phyloP scores from a whole-genome alignment of 2,113 vertebrate genomes.

The Misgurnus anguillicaudatus region DNA sequence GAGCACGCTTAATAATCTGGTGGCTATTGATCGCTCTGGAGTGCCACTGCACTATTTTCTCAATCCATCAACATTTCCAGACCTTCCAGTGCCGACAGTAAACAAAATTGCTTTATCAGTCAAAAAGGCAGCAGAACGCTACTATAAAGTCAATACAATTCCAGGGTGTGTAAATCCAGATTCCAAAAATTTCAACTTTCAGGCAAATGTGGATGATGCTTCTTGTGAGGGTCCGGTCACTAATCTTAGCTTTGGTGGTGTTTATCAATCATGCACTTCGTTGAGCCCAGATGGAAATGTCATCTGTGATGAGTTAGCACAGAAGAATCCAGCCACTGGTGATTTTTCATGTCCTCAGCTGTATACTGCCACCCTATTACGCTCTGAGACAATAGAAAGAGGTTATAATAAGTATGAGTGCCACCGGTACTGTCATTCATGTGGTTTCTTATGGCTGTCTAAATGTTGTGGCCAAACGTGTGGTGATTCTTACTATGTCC shows the following conservation, averaged over 20 bases:
- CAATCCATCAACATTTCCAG: slow-evolving; percentile 71
- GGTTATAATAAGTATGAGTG: slow-evolving; percentile 80
- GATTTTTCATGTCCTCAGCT: slow-evolving; percentile 72
- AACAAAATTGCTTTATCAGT: slow-evolving; percentile 72
- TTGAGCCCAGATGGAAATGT: slow-evolving; percentile 53
- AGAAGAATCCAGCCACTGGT: slow-evolving; percentile 83
- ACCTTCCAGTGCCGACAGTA: slow-evolving; percentile 79
- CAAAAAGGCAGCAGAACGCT: slow-evolving; percentile 74
- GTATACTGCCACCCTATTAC: slow-evolving; percentile 73
- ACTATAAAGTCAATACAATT: slow-evolving; percentile 83
- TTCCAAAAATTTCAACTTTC: slow-evolving; percentile 87
- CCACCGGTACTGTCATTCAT: slow-evolving; percentile 32
- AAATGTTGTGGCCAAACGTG: slow-evolving; percentile 74
- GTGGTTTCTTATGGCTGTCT: slow-evolving; percentile 44
- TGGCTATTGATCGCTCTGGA: slow-evolving; percentile 85
- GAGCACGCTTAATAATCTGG: slow-evolving; percentile 82
- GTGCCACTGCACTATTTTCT: slow-evolving; percentile 82
- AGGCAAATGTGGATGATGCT: slow-evolving; percentile 83
- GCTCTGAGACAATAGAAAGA: slow-evolving; percentile 75
- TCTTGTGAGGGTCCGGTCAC: slow-evolving; percentile 77
- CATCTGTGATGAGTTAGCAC: slow-evolving; percentile 74
- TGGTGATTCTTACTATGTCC: slow-evolving; percentile 73
- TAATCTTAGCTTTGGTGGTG: slow-evolving; percentile 88
- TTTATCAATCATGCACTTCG: slow-evolving; percentile 78
- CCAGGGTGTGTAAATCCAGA: slow-evolving; percentile 79